Percentiles rank a stretch among this genome's conserved stretches.
Evolutionary conservation across 2,888 invertebrate species (phyloP).

Genomic region (Thymelicus acteon): DNA sequence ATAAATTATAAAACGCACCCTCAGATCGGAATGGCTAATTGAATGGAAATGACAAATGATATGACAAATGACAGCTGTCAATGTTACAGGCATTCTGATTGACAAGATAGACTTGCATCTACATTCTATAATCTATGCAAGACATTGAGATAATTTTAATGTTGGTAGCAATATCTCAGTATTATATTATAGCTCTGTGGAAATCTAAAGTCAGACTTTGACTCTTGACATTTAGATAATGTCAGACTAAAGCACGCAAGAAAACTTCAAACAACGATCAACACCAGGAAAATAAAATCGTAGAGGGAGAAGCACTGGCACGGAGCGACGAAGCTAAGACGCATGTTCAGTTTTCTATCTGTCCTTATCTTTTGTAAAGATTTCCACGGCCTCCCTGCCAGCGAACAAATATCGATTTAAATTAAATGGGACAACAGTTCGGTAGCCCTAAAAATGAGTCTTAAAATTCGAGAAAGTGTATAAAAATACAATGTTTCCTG

Average conservation of each 20-base stretch:
- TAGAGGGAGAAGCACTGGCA: conserved; percentile 54
- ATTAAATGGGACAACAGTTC: conserved; percentile 66
- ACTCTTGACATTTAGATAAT: conserved; percentile 9
- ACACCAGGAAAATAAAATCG: conserved; percentile 43
- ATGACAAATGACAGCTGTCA: not conserved
- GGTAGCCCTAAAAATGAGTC: conserved; percentile 61
- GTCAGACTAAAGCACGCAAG: conserved; percentile 3
- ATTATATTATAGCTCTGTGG: too few relatives aligned
- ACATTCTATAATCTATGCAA: too few relatives aligned
- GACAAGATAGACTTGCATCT: too few relatives aligned
- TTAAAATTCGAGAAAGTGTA: conserved; percentile 54
- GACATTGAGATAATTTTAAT: too few relatives aligned
- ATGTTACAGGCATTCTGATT: too few relatives aligned
- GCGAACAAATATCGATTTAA: conserved; percentile 77
- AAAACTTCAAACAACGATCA: conserved; percentile 3
- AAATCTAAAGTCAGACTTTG: not conserved
- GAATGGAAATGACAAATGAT: too few relatives aligned
- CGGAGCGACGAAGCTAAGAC: conserved; percentile 55
- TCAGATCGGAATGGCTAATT: not conserved
- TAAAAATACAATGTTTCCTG: conserved; percentile 61
- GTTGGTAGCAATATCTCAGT: too few relatives aligned
- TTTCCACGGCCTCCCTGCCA: conserved; percentile 53
- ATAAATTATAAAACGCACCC: conserved; percentile 11
- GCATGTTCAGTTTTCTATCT: conserved; percentile 74
- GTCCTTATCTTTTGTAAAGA: conserved; percentile 61